These are phyloP conservation scores for Aphaenogaster rudis DNA, from an alignment of 1,140 invertebrate genomes.

Conservation along the genomic window DNA sequence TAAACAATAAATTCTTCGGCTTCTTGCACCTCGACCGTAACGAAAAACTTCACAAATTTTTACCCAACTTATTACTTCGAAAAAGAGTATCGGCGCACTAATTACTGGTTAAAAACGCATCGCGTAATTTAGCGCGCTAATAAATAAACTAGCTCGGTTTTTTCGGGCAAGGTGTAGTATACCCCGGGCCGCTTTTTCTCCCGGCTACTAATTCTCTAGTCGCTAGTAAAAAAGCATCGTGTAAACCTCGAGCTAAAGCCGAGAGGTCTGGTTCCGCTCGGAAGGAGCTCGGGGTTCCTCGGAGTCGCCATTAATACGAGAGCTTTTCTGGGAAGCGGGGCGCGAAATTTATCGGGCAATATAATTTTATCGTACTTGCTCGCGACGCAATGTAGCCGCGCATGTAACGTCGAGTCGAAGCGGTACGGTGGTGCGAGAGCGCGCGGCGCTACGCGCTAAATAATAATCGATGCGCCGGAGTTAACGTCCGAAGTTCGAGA, in stretches of 20 bases:
- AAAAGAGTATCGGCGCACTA: neutral
- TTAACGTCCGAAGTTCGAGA: conserved; percentile 62
- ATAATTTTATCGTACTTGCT: conserved; percentile 56
- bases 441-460: conserved; percentile 40
- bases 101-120: conserved; percentile 30
- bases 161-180: conserved; percentile 29
- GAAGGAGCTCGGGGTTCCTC: conserved; percentile 39
- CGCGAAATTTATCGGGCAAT: conserved; percentile 65
- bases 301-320: conserved; percentile 55
- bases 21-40: neutral
- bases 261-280: conserved; percentile 53
- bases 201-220: conserved; percentile 52
- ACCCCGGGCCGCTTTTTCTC: conserved; percentile 36
- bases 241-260: conserved; percentile 46
- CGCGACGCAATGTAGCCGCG: conserved; percentile 22
- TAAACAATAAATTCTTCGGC: neutral
- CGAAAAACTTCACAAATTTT: neutral
- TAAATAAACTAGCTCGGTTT: conserved; percentile 53
- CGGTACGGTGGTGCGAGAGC: neutral
- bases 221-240: conserved; percentile 50
- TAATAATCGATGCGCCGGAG: conserved; percentile 60
- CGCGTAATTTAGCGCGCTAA: conserved; percentile 45
- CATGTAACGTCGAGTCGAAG: neutral
- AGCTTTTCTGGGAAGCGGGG: conserved; percentile 61
- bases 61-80: neutral